phyloP scores from a whole-genome alignment of 1,140 invertebrate genomes.

The Drosophila micromelanica region DNA sequence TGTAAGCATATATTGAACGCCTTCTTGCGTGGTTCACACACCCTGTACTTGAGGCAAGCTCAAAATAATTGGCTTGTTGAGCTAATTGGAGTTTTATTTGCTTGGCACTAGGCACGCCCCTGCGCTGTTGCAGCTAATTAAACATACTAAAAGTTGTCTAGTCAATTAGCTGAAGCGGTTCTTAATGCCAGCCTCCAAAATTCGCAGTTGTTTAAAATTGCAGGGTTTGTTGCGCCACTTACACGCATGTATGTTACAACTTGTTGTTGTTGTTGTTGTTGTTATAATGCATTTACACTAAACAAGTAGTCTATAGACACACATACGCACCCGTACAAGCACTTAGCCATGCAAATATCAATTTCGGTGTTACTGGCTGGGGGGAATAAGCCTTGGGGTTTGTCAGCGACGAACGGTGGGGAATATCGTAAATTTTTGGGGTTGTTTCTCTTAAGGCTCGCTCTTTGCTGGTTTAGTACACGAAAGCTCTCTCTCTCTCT shows the following conservation, averaged over 20 bases:
- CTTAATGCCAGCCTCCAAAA: conserved; percentile 48
- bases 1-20: conserved; percentile 1
- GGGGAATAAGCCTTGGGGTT: conserved; percentile 10
- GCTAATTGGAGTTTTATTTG: conserved; percentile 45
- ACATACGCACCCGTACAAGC: conserved; percentile 11
- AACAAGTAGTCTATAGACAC: conserved; percentile 54
- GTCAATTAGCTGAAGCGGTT: conserved; percentile 64
- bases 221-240: conserved; percentile 70
- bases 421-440: conserved; percentile 59
- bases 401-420: background rate
- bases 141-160: conserved; percentile 51
- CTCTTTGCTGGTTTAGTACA: conserved; percentile 66
- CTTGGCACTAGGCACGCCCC: conserved; percentile 45
- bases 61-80: conserved; percentile 49
- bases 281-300: conserved; percentile 59
- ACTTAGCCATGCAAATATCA: conserved; percentile 70
- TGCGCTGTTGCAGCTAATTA: conserved; percentile 63
- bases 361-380: conserved; percentile 69
- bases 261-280: conserved; percentile 24
- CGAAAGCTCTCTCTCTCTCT: conserved; percentile 47
- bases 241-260: conserved; percentile 42
- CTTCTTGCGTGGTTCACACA: conserved; percentile 35
- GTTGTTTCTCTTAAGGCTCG: conserved; percentile 23
- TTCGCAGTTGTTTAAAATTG: conserved; percentile 65
- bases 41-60: conserved; percentile 8